Evolutionary conservation across 2,888 invertebrate genomes (phyloP).

Genomic region (Dastarcus helophoroides): DNA sequence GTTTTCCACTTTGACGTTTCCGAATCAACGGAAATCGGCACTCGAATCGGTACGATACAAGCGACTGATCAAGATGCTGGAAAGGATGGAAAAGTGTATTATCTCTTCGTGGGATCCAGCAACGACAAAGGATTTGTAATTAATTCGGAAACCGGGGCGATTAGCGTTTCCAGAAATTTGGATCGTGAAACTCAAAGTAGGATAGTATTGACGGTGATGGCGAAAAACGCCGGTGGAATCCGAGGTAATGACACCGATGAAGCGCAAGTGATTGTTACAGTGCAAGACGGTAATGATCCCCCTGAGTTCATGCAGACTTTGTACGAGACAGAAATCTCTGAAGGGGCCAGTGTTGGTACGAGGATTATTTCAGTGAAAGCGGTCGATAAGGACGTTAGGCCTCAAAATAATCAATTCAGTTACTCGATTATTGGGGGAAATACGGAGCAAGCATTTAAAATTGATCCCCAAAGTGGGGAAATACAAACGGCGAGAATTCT

Average conservation of each 20-base stretch:
- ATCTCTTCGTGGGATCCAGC: slow-evolving; percentile 85
- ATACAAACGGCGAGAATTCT: slow-evolving; percentile 64
- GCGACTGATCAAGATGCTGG: slow-evolving; percentile 85
- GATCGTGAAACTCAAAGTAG: slow-evolving; percentile 83
- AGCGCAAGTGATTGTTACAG: slow-evolving; percentile 84
- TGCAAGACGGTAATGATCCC: slow-evolving; percentile 94
- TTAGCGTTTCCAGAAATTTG: slow-evolving; percentile 68
- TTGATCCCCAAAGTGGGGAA: slow-evolving; percentile 76
- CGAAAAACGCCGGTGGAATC: slow-evolving; percentile 90
- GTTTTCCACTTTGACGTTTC: slow-evolving; percentile 89
- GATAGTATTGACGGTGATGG: slow-evolving; percentile 82
- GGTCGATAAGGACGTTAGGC: slow-evolving; percentile 80
- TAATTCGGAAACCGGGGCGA: slow-evolving; percentile 70
- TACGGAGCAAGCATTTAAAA: slow-evolving; percentile 70
- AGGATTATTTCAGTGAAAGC: slow-evolving; percentile 71
- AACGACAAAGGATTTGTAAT: slow-evolving; percentile 85
- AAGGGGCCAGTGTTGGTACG: slow-evolving; percentile 65
- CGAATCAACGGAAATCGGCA: slow-evolving; percentile 79
- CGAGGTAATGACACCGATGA: slow-evolving; percentile 91
- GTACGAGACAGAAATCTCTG: slow-evolving; percentile 72
- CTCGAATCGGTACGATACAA: slow-evolving; percentile 73
- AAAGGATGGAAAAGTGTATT: slow-evolving; percentile 78
- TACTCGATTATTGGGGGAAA: slow-evolving; percentile 83
- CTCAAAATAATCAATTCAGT: slow-evolving; percentile 84
- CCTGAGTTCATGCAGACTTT: slow-evolving; percentile 75